Evolutionary conservation across 2,888 invertebrate species (phyloP).

Genomic region (Nemoura dubitans): DNA sequence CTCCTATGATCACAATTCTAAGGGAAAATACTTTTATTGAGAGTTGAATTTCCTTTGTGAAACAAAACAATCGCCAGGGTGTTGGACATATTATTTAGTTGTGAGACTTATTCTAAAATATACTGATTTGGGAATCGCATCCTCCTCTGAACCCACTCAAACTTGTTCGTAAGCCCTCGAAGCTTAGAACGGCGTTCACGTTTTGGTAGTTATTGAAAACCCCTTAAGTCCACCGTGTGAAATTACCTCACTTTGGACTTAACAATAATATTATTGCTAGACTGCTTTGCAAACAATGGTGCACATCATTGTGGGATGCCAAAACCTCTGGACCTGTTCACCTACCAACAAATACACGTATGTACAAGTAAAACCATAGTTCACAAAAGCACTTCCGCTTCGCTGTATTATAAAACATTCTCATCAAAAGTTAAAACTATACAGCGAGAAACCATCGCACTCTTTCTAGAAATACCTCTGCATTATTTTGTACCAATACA

Average conservation of each 20-base stretch:
- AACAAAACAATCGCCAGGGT: not conserved
- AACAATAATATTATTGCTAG: slow-evolving; percentile 29
- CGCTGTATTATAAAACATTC: no score
- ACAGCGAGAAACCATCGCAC: no score
- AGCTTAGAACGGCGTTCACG: not conserved
- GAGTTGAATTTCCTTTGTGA: not conserved
- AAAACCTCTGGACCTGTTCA: not conserved
- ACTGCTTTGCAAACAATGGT: slow-evolving; percentile 21
- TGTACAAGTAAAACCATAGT: no score
- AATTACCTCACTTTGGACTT: slow-evolving; percentile 30
- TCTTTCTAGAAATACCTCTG: not conserved
- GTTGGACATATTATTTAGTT: no score
- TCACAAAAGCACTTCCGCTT: no score
- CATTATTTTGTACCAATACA: not conserved
- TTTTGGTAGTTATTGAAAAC: not conserved
- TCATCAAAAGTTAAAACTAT: no score
- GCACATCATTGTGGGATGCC: not conserved
- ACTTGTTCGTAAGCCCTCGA: not conserved
- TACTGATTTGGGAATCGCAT: not conserved
- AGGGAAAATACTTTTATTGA: not conserved
- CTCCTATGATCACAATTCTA: not conserved
- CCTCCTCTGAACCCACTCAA: not conserved
- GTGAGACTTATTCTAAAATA: not conserved
- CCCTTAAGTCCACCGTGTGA: not conserved
- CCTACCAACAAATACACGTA: no score